These are phyloP conservation scores for Sturnus vulgaris DNA, from an alignment of 2,113 vertebrate species.

Conservation along the genomic window DNA sequence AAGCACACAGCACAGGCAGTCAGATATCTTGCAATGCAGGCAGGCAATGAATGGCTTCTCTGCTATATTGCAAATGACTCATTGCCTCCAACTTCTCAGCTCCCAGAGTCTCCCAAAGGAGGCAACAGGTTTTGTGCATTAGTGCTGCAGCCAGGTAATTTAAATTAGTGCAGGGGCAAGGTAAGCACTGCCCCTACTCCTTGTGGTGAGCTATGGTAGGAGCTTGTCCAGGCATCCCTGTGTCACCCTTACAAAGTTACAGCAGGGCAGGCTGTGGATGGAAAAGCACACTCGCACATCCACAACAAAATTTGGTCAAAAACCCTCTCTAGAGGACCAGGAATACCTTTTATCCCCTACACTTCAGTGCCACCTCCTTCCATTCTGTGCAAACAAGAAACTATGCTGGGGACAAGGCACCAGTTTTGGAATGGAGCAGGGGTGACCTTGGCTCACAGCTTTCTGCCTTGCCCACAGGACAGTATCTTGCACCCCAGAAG, in stretches of 20 bases:
- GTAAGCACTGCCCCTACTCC: background rate
- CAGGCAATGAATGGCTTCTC: background rate
- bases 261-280: background rate
- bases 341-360: background rate
- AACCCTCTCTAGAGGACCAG: background rate
- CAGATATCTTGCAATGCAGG: background rate
- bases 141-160: background rate
- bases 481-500: background rate
- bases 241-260: background rate
- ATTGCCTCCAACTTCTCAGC: background rate
- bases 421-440: background rate
- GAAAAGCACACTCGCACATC: background rate
- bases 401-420: fast-evolving
- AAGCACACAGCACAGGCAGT: background rate
- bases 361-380: background rate
- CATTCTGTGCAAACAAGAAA: background rate
- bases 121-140: constrained; percentile 1
- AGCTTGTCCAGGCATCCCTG: background rate
- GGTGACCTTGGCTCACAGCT: background rate
- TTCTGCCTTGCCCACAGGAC: background rate
- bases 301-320: background rate
- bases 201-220: background rate
- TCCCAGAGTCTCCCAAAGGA: background rate
- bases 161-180: background rate
- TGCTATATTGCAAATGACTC: background rate